phyloP scores from a whole-genome alignment of 2,888 invertebrate genomes.

The Habroteleia sp. region DNA sequence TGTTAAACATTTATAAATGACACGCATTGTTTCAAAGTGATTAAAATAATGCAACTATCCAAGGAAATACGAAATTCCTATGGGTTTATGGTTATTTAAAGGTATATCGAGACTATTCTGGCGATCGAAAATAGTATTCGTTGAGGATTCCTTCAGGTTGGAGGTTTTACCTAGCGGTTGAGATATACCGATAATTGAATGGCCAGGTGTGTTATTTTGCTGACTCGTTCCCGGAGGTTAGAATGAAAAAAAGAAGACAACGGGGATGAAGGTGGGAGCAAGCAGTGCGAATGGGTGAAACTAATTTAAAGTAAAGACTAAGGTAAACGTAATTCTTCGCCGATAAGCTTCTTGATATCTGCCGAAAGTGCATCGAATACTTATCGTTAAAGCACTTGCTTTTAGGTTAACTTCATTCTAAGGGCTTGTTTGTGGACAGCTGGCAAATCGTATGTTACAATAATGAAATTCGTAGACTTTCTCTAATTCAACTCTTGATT shows the following conservation, averaged over 20 bases:
- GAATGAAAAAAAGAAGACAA: slow-evolving; percentile 24
- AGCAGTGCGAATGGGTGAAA: too few relatives aligned
- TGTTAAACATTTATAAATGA: too few relatives aligned
- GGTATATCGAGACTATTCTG: too few relatives aligned
- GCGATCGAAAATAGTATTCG: too few relatives aligned
- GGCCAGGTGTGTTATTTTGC: slow-evolving; percentile 61
- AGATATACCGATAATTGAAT: slow-evolving; percentile 61
- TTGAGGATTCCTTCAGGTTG: slow-evolving; percentile 33
- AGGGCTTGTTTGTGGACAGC: slow-evolving; percentile 44
- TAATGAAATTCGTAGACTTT: slow-evolving; percentile 20
- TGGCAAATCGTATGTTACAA: slow-evolving; percentile 45
- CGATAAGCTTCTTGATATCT: slow-evolving; percentile 58
- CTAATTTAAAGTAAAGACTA: slow-evolving; percentile 39
- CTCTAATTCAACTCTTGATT: slow-evolving; percentile 39
- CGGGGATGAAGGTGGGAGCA: slow-evolving; percentile 1
- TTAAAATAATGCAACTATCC: too few relatives aligned
- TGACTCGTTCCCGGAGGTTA: slow-evolving; percentile 48
- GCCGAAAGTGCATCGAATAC: slow-evolving; percentile 12
- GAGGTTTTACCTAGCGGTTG: slow-evolving; percentile 46
- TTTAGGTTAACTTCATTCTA: slow-evolving; percentile 38
- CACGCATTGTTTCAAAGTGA: too few relatives aligned
- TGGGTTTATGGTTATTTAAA: too few relatives aligned
- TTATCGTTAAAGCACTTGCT: slow-evolving; percentile 43
- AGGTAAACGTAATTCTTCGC: slow-evolving; percentile 31
- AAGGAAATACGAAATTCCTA: too few relatives aligned